phyloP scores from a whole-genome alignment of 1,140 invertebrate genomes.

The Ruditapes philippinarum region DNA sequence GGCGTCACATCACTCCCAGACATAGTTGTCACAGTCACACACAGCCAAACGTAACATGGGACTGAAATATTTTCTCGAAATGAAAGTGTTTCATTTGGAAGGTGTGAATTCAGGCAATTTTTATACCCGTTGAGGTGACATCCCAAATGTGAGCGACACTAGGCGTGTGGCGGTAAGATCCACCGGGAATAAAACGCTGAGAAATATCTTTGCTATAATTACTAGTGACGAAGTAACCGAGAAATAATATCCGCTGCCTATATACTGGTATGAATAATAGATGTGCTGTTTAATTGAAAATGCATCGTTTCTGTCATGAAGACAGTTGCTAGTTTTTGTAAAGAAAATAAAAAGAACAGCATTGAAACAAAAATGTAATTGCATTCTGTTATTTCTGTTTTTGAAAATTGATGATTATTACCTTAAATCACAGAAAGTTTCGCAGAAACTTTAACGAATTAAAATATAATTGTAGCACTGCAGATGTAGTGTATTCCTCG shows the following conservation, averaged over 20 bases:
- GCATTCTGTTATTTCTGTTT: not conserved
- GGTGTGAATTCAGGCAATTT: constrained; percentile 57
- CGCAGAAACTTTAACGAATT: too few species aligned
- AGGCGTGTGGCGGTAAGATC: constrained; percentile 25
- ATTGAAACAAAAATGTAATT: not conserved
- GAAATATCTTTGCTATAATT: constrained; percentile 52
- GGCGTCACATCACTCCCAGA: constrained; percentile 34
- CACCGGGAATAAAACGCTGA: constrained; percentile 49
- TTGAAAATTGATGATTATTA: not conserved
- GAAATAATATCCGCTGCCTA: constrained; percentile 48
- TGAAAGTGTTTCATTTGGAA: constrained; percentile 61
- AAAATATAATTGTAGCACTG: too few species aligned
- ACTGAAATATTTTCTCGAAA: constrained; percentile 41
- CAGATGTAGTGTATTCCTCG: too few species aligned
- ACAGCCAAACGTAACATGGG: constrained; percentile 35
- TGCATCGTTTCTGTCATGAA: constrained; percentile 49
- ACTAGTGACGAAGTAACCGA: constrained; percentile 27
- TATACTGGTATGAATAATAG: constrained; percentile 59
- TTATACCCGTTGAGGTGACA: constrained; percentile 59
- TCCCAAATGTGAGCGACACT: constrained; percentile 59
- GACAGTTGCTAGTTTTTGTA: not conserved
- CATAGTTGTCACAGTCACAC: constrained; percentile 14
- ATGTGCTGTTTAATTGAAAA: constrained; percentile 63
- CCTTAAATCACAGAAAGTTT: not conserved
- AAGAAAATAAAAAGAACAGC: not conserved